Base-by-base conservation (phyloP, 2,888 invertebrate species). In the Hylaea fasciaria region DNA sequence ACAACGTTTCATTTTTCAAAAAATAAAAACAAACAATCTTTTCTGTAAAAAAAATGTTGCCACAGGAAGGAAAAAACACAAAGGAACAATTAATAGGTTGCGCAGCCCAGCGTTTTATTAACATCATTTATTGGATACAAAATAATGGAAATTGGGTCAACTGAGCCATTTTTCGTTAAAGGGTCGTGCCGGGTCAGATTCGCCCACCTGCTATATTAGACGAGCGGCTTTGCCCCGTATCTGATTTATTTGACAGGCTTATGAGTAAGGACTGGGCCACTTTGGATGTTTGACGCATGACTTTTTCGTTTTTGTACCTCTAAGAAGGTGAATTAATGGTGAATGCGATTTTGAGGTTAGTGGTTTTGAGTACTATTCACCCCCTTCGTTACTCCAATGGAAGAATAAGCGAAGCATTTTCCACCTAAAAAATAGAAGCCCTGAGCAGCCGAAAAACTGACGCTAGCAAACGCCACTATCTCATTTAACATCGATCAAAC, bases 231-330 rank as follows among this genome's bases (percentile, higher is more conserved):
- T 56, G 50, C 55, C 32, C 56, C 63, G 47, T 57, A 63, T 66
- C 59, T 66, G 65, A 66, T 66, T 65, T 69, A 69, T 69, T 62
- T 62, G 57, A 64, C 47, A 56, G 50, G 60, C 45, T 60, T 60
- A 55, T 55, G 49, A 58, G 46, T 35, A 52, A 41, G 43, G 52
- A 47, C 41, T 54, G 51, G 14, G n/a, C 12, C 47, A 54, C 32
- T 53, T 53, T 54, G 28, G 46, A 46, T 12, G 47, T 41, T 41
- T 2, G 22, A 17, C 8, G 28, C 41, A 47, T 48, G 47, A 54
- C 29, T 29, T 48, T 55, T 2, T 22, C 11, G 0, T 43, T 41
- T 43, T 51, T 45, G 8, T 43, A 17, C 11, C 9, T 10, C 39
- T 39, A 2, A 39, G 12, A 39, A 39, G 35, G 35, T 2, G 9